phyloP scores from a whole-genome alignment of 2,888 invertebrate genomes.

The Drosophila nr. medialis region DNA sequence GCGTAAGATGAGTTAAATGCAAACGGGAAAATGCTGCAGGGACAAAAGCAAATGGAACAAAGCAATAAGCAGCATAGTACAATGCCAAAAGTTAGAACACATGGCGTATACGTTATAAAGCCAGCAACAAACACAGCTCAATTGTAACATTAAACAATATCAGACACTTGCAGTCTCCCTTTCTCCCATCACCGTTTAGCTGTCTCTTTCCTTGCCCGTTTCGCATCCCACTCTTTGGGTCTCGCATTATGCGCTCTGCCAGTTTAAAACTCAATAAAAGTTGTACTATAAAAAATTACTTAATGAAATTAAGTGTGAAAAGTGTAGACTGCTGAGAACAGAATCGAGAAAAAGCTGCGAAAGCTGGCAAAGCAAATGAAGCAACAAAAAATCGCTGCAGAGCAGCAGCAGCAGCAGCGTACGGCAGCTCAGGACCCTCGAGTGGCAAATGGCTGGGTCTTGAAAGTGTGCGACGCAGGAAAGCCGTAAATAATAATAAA shows the following conservation, averaged over 20 bases:
- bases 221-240: not conserved
- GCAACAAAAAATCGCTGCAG: slow-evolving; percentile 10
- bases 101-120: slow-evolving; percentile 46
- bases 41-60: slow-evolving; percentile 31
- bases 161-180: slow-evolving; percentile 10
- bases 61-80: slow-evolving; percentile 10
- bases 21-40: slow-evolving; percentile 38
- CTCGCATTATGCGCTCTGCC: slow-evolving; percentile 57
- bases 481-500: slow-evolving; percentile 70
- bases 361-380: not conserved
- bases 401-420: not conserved
- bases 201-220: not conserved
- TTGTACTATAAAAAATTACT: slow-evolving; percentile 74
- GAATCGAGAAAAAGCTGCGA: slow-evolving; percentile 3
- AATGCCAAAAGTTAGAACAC: slow-evolving; percentile 33
- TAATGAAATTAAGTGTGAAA: slow-evolving; percentile 77
- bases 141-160: slow-evolving; percentile 63
- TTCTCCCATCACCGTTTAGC: not conserved
- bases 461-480: not conserved
- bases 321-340: slow-evolving; percentile 43
- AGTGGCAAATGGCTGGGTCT: slow-evolving; percentile 26
- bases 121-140: slow-evolving; percentile 34
- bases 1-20: slow-evolving; percentile 49
- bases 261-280: slow-evolving; percentile 74
- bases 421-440: slow-evolving; percentile 19